Evolutionary conservation across 2,888 invertebrate species (phyloP).

Genomic region (Liopterus haemorrhoidalis): DNA sequence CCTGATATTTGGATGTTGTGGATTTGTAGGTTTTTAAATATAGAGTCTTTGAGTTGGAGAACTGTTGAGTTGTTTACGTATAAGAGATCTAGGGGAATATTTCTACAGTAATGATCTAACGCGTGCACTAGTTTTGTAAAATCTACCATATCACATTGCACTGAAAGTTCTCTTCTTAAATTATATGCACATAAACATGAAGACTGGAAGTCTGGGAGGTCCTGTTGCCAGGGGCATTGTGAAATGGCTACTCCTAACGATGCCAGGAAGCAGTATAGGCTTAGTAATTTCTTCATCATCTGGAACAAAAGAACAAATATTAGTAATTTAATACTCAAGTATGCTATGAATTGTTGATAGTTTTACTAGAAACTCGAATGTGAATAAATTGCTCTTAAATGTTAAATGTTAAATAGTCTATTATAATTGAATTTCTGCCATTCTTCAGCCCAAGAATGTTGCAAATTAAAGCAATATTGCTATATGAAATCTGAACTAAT

Average conservation of each 20-base stretch:
- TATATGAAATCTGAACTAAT: too few species aligned
- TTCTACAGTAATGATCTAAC: constrained; percentile 61
- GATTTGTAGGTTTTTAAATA: constrained; percentile 64
- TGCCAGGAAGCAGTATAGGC: constrained; percentile 35
- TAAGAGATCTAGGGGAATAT: constrained; percentile 70
- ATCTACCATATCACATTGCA: constrained; percentile 87
- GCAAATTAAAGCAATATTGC: too few species aligned
- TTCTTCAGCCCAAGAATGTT: too few species aligned
- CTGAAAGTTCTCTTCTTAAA: constrained; percentile 74
- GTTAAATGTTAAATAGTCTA: too few species aligned
- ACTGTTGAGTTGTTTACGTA: constrained; percentile 86
- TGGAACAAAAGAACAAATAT: constrained; percentile 33
- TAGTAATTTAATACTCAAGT: not conserved
- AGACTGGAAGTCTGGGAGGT: constrained; percentile 67
- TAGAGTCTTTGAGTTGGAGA: constrained; percentile 58
- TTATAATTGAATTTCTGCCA: too few species aligned
- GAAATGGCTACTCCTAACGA: constrained; percentile 34
- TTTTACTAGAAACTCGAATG: too few species aligned
- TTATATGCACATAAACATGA: constrained; percentile 86
- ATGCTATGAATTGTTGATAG: too few species aligned
- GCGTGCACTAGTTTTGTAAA: constrained; percentile 68
- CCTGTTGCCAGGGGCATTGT: constrained; percentile 81
- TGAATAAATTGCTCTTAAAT: too few species aligned
- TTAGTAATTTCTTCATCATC: constrained; percentile 41
- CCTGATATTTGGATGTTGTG: constrained; percentile 81